Percentiles rank a stretch among this genome's conserved stretches.
phyloP scores from a whole-genome alignment of 2,797 vertebrate genomes.

The Emydoidea blandingii region DNA sequence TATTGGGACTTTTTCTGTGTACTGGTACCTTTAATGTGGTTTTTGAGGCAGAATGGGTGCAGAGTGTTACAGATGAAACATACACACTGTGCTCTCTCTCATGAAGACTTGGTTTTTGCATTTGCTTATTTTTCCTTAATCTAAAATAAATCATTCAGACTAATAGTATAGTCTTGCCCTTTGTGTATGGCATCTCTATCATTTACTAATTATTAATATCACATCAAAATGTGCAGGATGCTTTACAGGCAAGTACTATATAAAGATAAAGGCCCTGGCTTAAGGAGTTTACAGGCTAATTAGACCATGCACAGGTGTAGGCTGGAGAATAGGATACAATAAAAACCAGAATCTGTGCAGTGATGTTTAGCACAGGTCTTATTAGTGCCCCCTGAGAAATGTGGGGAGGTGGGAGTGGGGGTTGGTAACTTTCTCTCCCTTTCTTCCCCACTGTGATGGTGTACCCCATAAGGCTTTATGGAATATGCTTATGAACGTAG shows the following conservation, averaged over 20 bases:
- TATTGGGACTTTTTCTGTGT: not conserved
- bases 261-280: not conserved
- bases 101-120: not conserved
- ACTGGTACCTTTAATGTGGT: not conserved
- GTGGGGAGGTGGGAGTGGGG: constrained; percentile 13
- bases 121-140: not conserved
- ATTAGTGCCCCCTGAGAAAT: not conserved
- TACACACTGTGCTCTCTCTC: not conserved
- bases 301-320: not conserved
- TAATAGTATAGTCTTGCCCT: not conserved
- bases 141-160: not conserved
- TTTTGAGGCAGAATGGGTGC: not conserved
- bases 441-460: not conserved
- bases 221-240: fast-evolving
- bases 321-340: not conserved
- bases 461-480: too few relatives aligned
- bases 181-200: not conserved
- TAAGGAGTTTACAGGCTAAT: not conserved
- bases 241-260: not conserved
- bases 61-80: not conserved
- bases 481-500: too few relatives aligned
- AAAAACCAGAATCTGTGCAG: not conserved
- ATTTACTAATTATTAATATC: not conserved
- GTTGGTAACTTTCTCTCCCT: constrained; percentile 31
- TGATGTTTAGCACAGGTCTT: not conserved